Evolutionary conservation across 37 sponge, comb jelly and placozoan species (phyloP), one percentile per base, ranked within the genome.

Genomic region (Cladorhizidae sp.): DNA sequence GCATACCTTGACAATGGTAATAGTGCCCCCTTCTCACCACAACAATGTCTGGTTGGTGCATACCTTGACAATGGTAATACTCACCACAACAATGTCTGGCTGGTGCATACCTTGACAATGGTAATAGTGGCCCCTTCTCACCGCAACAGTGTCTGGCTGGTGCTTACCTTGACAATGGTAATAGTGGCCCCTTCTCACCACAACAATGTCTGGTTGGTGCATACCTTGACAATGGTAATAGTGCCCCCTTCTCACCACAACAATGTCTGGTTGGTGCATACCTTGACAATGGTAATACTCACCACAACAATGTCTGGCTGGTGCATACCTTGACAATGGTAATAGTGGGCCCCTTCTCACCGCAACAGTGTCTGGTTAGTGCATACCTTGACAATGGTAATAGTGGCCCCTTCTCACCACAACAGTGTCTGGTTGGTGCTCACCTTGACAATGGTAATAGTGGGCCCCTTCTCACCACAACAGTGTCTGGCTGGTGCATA

Each of bases 161-260:
- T 39, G 33, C 72, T n/a, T 38, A 87, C 93, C 80, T 71, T 84
- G 18, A 94, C 61, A 17, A 94, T 26, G 3, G 71, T 57, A 18
- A 94, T 25, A 28, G 95, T 91, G 25, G 92, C 15, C 88, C 87
- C 32, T 85, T 71, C 15, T 85, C 82, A 39, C 91, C 95, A 79
- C 91, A 91, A 38, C 59, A 58, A 3, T 58, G 23, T 57, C 42
- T 11, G 3, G 11, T 21, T 45, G 23, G 37, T 39, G 33, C 72
- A n/a, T 38, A 87, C 93, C 80, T 71, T 84, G 18, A 94, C 61
- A 17, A 94, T 26, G 3, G 71, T 57, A 18, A 94, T 25, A 28
- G 95, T 91, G 92, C 62, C 15, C 88, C 87, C 32, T 85, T 71
- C 15, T 85, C 82, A 39, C 91, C 95, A 79, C 91, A 91, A 38